Evolutionary conservation across 2,797 vertebrate species (phyloP), one percentile per base, ranked within the genome.

Genomic region (Glossophaga mutica): DNA sequence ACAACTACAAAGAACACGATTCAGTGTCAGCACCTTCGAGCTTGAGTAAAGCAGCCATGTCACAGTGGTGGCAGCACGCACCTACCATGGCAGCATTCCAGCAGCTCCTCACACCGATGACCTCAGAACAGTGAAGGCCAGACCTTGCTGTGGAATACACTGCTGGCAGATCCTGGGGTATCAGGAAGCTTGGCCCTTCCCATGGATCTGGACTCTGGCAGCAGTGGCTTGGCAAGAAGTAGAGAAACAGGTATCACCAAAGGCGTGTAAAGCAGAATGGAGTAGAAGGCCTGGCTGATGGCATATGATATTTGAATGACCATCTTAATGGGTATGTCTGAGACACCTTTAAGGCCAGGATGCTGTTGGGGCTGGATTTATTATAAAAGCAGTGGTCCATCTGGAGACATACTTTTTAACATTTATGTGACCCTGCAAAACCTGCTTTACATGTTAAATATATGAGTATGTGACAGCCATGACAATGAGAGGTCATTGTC

Each of bases 81-180:
- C 12, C 34, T 26, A 11, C n/a, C 22, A 3, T 0, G 15, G 26
- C 9, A 26, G 9, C 34, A 12, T 6, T 32, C 15, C 1, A 3
- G 44, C 46, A 85, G 12, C 15, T 59, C 26, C 21, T 55, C 76
- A 68, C 79, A 39, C 16, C 18, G 73, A 29, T 9, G 4, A 6
- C 24, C 14, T 76, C 9, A 26, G 39, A 57, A 37, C 15, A 82
- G 29, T 5, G 29, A 81, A 42, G 6, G 86, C 26, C 26, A 73
- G 67, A 32, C 18, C 14, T 1, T 2, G 15, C 15, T 32, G 1
- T 46, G 32, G 24, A 59, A 52, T 15, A 83, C 1, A 39, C 9
- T 11, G 26, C 22, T 29, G 62, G 48, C 34, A 22, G 44, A 59
- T 39, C 21, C 32, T 9, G 32, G 21, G 32, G 12, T 3, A 44